Percentiles rank a stretch among this genome's conserved stretches.
Evolutionary conservation across 2,888 invertebrate genomes (phyloP).

Genomic region (Dryadula phaetusa): DNA sequence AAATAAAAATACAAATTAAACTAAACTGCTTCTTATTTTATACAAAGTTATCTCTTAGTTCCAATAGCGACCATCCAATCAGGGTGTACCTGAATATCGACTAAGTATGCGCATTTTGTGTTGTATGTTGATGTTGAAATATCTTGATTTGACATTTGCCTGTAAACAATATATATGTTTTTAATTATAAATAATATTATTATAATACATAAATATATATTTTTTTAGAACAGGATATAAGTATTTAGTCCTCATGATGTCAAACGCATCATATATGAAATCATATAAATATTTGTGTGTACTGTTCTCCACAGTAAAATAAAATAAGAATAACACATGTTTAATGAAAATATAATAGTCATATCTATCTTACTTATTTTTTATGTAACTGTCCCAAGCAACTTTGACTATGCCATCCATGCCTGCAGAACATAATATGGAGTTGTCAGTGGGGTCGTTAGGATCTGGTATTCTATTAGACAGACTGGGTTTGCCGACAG

Average conservation of each 20-base stretch:
- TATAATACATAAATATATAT: no score
- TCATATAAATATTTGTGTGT: no score
- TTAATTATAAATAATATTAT: no score
- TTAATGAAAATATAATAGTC: no score
- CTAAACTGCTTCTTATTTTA: constrained; percentile 4
- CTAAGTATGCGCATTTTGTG: constrained; percentile 78
- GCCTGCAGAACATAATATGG: constrained; percentile 87
- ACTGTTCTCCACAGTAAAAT: no score
- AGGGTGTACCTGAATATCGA: constrained; percentile 78
- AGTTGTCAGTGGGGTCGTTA: constrained; percentile 63
- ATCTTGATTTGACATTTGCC: constrained; percentile 73
- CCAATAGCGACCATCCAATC: constrained; percentile 82
- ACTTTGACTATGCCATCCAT: constrained; percentile 87
- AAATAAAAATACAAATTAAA: constrained; percentile 31
- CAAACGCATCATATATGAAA: no score
- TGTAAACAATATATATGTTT: no score
- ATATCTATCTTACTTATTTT: constrained; percentile 74
- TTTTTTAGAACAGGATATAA: no score
- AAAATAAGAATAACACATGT: no score
- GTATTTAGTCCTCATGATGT: no score
- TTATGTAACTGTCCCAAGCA: constrained; percentile 85
- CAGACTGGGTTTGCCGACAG: constrained; percentile 67
- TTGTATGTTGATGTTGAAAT: constrained; percentile 73
- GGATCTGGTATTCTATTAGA: constrained; percentile 67
- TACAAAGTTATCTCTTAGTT: constrained; percentile 64